Evolutionary conservation across 2,888 invertebrate genomes (phyloP), one percentile per base, ranked within the genome.

Genomic region (Chrysomela aeneicollis): DNA sequence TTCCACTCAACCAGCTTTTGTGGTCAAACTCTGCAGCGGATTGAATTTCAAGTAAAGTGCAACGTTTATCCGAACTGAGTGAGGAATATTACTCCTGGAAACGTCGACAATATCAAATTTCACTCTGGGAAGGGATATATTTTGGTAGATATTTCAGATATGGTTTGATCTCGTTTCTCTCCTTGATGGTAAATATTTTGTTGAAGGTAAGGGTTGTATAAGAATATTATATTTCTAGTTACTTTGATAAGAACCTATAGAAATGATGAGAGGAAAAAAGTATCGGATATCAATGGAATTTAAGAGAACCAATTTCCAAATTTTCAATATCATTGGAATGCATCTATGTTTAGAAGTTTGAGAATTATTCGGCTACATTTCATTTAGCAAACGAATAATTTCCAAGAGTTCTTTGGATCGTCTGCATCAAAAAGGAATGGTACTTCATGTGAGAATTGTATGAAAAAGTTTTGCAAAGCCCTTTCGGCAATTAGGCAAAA

Each of bases 1-100:
- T 65, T 59, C 58, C 65, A 53, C 65, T 63, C 60, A 63, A 65
- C 65, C 60, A 57, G 49, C 49, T 26, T 63, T 61, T 59, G 53
- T 60, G 68, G 68, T 65, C 68, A 68, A 64, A 61, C 65, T 65
- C 65, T 63, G 65, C 60, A 65, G 65, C 58, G 55, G 65, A 68
- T 68, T 65, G 65, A 60, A 59, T 68, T 65, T 63, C 68, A 64
- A n/a, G 22, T 61, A 63, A 63, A 68, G 68, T 53, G 65, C 61
- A 58, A 59, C 63, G 58, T 62, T 47, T 58, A 42, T 57, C 54
- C 59, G 54, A 57, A 51, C 57, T 54, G 54, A 65, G 68, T 68
- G 65, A 55, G 60, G 60, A 63, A 68, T 63, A 57, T 65, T 53
- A 59, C 59, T 49, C 63, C 60, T 30, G 52, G 49, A 64, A 64